Percentiles rank a stretch among this genome's conserved stretches.
Conservation (phyloP, 2,888 invertebrate species). For the Andrena fulva region DNA sequence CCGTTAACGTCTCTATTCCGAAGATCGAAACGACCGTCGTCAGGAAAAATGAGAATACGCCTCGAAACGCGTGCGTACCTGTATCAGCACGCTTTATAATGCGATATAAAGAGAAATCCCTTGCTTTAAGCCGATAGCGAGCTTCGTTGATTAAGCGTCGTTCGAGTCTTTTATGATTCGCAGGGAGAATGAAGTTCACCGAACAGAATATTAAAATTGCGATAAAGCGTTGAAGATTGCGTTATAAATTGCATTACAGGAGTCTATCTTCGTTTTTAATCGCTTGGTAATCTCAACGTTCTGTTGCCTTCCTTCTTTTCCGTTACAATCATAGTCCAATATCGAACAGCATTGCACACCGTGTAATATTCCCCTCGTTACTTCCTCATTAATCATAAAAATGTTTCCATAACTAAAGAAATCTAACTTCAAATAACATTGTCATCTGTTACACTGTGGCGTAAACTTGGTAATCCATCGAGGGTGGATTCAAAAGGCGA, state of each 20-base stretch:
- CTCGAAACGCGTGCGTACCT: background rate
- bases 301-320: too few species aligned
- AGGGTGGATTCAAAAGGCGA: too few species aligned
- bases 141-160: background rate
- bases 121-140: background rate
- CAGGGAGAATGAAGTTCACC: background rate
- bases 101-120: background rate
- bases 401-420: too few species aligned
- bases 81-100: background rate
- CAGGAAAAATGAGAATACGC: background rate
- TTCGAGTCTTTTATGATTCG: slow-evolving; percentile 7
- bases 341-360: too few species aligned
- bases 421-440: too few species aligned
- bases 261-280: background rate
- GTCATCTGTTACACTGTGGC: too few species aligned
- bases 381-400: too few species aligned
- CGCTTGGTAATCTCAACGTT: background rate
- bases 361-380: too few species aligned
- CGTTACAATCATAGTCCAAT: too few species aligned
- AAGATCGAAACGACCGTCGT: slow-evolving; percentile 3
- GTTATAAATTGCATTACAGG: too few species aligned
- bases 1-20: slow-evolving; percentile 10
- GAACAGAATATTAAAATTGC: background rate
- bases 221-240: background rate
- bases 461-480: too few species aligned